Percentiles rank a stretch among this genome's conserved stretches.
Conservation (phyloP, 2,797 vertebrate species). For the Pteronotus mesoamericanus region DNA sequence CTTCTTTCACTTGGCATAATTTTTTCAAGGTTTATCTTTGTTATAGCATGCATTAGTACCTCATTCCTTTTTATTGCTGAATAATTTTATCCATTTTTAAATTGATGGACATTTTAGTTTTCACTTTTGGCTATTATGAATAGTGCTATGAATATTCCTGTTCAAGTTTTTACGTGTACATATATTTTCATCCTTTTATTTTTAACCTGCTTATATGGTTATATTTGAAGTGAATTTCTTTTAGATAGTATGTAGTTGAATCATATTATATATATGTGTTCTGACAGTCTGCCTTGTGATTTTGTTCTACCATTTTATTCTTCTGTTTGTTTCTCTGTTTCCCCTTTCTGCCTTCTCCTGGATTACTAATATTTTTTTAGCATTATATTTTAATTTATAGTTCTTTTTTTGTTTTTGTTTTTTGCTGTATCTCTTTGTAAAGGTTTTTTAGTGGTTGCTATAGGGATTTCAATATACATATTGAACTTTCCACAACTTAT, state of each 20-base stretch:
- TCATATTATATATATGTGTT: neutral
- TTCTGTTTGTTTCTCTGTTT: neutral
- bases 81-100: neutral
- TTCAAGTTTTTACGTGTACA: neutral
- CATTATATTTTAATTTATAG: neutral
- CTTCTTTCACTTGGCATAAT: neutral
- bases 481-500: neutral
- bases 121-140: neutral
- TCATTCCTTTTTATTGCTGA: neutral
- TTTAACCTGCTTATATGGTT: neutral
- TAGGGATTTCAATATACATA: neutral
- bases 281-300: neutral
- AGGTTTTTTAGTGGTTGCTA: neutral
- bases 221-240: neutral
- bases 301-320: neutral
- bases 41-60: neutral
- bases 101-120: neutral
- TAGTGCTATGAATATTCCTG: neutral
- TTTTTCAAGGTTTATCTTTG: neutral
- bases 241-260: neutral
- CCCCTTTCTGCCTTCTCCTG: neutral
- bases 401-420: neutral
- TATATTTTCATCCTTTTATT: neutral
- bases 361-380: neutral
- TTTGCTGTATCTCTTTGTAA: neutral